Percentiles rank a stretch among this genome's conserved stretches.
phyloP scores from a whole-genome alignment of 2,888 invertebrate genomes.

The Drosophila koepferae region DNA sequence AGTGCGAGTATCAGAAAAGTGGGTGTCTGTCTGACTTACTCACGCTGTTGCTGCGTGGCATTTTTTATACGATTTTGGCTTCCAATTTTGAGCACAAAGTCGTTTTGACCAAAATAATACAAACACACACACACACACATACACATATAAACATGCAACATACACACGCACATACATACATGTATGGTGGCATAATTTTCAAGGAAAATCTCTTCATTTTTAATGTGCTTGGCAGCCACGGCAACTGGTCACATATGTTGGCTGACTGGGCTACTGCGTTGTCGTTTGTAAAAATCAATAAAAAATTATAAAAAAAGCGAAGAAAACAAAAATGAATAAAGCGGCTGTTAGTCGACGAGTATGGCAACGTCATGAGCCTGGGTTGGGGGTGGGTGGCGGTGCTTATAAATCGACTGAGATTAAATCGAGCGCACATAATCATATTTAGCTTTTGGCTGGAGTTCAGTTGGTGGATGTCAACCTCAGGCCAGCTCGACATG shows the following conservation, averaged over 20 bases:
- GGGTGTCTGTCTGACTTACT: conserved; percentile 69
- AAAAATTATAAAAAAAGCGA: conserved; percentile 23
- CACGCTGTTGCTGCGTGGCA: conserved; percentile 52
- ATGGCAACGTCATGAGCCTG: conserved; percentile 26
- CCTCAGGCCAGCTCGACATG: conserved; percentile 48
- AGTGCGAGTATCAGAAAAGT: conserved; percentile 61
- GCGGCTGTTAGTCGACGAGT: conserved; percentile 24
- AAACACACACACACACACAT: conserved; percentile 28
- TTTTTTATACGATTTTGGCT: conserved; percentile 61
- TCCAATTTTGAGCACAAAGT: conserved; percentile 76
- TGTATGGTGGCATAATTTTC: conserved; percentile 67
- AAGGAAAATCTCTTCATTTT: conserved; percentile 82
- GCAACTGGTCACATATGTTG: conserved; percentile 63
- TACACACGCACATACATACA: conserved; percentile 2
- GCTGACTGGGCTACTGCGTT: conserved; percentile 43
- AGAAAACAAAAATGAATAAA: not conserved
- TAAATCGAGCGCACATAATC: conserved; percentile 81
- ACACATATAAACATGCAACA: not conserved
- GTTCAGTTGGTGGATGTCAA: conserved; percentile 72
- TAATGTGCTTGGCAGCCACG: conserved; percentile 64
- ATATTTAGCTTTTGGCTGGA: conserved; percentile 78
- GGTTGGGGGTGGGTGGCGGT: conserved; percentile 14
- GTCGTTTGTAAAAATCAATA: conserved; percentile 64
- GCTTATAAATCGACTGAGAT: conserved; percentile 66
- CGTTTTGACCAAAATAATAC: conserved; percentile 73